A percentile compares a stretch with the other conserved stretches of the same genome.
Evolutionary conservation across 2,888 invertebrate genomes (phyloP).

Genomic region (Cheilosia soror): DNA sequence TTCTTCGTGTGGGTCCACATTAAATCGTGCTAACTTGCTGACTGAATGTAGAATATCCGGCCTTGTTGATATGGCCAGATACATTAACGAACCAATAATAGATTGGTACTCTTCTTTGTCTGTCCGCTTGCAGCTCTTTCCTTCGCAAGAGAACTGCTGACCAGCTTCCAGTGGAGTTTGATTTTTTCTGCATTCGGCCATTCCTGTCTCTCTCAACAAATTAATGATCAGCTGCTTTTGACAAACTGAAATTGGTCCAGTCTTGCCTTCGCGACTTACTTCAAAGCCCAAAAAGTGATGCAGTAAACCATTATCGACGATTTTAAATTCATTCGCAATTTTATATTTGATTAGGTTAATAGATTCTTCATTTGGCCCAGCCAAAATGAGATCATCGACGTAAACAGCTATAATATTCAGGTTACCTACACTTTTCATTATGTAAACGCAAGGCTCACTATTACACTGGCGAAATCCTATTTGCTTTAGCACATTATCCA

Average conservation of each 20-base stretch:
- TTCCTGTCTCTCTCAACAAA: slow-evolving; percentile 3
- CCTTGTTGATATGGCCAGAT: background rate
- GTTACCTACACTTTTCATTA: background rate
- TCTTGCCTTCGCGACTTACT: slow-evolving; percentile 7
- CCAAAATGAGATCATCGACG: slow-evolving; percentile 72
- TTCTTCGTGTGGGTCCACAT: too few relatives aligned
- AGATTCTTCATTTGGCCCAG: slow-evolving; percentile 33
- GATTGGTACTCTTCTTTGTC: slow-evolving; percentile 15
- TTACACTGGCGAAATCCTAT: background rate
- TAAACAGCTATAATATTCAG: slow-evolving; percentile 67
- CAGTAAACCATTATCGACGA: slow-evolving; percentile 34
- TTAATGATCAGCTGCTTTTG: slow-evolving; percentile 19
- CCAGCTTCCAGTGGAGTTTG: slow-evolving; percentile 58
- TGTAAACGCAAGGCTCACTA: slow-evolving; percentile 9
- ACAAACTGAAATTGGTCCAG: slow-evolving; percentile 23
- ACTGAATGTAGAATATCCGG: background rate
- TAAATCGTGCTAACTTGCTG: background rate
- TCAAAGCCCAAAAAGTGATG: slow-evolving; percentile 42
- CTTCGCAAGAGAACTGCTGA: slow-evolving; percentile 42
- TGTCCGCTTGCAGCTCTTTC: slow-evolving; percentile 24
- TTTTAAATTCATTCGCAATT: slow-evolving; percentile 33
- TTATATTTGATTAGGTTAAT: slow-evolving; percentile 20
- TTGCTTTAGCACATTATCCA: background rate
- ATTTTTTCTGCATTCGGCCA: slow-evolving; percentile 13
- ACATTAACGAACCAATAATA: background rate